Evolutionary conservation across 2,888 invertebrate genomes (phyloP), one percentile per base, ranked within the genome.

Genomic region (Hipparchia sbordonii): DNA sequence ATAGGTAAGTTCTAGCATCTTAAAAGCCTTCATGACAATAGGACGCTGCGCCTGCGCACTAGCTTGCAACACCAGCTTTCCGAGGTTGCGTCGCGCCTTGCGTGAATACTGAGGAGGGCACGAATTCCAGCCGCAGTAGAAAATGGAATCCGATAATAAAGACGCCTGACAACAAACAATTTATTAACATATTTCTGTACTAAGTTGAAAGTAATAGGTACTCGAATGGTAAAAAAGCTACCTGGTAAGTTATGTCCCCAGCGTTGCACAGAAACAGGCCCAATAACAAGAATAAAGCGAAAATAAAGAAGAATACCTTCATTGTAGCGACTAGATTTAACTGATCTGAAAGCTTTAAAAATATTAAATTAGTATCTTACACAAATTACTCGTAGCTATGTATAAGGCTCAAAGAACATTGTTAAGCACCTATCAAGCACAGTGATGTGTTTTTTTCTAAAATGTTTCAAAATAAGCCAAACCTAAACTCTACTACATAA

Each of bases 231-330:
- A 65, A 39, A 56, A 33, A 33, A 69, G 67, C 69, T 78, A 93
- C 93, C 90, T 93, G 90, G 77, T 90, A 86, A 5, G 92, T 91
- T 48, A 93, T 93, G 84, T 92, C 93, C 51, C 93, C 92, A 65
- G 93, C 89, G 73, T 93, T 93, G 79, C 93, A 93, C 33, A 93
- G 80, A 79, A 89, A 92, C 8, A 91, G 79, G 7, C 85, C 93
- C 57, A 93, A 80, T 33, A 93, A 78, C 75, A 92, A 90, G 73
- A 90, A 91, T 70, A 93, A 81, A 1, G 84, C 90, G 8, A 78
- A 63, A 0, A 89, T 87, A 72, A 92, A 93, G 73, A 87, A 87
- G 73, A 91, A 82, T 72, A 91, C 84, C 80, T 92, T 92, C 82
- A 90, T 80, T 33, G 82, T 80, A 1, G 87, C 88, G 8, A 84